These are phyloP conservation scores for Rhinoraja longicauda DNA, from an alignment of 2,797 vertebrate genomes.

Conservation along the genomic window DNA sequence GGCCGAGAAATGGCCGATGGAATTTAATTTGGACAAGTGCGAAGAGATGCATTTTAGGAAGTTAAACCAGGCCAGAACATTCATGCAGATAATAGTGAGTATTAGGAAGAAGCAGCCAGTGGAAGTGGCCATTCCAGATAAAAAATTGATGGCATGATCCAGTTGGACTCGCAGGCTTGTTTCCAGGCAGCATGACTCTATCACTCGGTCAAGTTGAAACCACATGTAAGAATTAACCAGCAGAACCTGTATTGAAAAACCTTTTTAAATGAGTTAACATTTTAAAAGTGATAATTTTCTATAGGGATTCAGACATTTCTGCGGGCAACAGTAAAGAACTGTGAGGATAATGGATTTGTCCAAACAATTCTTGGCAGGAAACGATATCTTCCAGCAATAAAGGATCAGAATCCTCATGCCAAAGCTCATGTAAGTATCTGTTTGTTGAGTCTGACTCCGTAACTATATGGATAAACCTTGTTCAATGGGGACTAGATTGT, in stretches of 20 bases:
- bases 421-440: slow-evolving; percentile 76
- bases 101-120: no score
- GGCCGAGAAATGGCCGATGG: no score
- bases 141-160: no score
- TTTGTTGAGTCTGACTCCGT: not conserved
- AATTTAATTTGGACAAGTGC: no score
- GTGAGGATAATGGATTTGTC: slow-evolving; percentile 79
- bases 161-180: no score
- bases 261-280: not conserved
- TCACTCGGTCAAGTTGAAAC: no score
- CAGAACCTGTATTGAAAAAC: not conserved
- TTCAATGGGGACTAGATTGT: not conserved
- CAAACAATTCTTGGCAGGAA: slow-evolving; percentile 85
- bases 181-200: no score
- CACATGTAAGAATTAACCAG: no score
- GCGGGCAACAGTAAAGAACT: slow-evolving; percentile 77
- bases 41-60: no score
- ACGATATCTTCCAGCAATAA: slow-evolving; percentile 85
- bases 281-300: slow-evolving; percentile 37
- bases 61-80: no score
- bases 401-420: slow-evolving; percentile 68
- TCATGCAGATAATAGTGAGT: no score
- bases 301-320: slow-evolving; percentile 83
- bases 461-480: not conserved
- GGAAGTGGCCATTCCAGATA: no score